Evolutionary conservation across 1,140 invertebrate species (phyloP), one percentile per base, ranked within the genome.

Genomic region (Heliconius congener): DNA sequence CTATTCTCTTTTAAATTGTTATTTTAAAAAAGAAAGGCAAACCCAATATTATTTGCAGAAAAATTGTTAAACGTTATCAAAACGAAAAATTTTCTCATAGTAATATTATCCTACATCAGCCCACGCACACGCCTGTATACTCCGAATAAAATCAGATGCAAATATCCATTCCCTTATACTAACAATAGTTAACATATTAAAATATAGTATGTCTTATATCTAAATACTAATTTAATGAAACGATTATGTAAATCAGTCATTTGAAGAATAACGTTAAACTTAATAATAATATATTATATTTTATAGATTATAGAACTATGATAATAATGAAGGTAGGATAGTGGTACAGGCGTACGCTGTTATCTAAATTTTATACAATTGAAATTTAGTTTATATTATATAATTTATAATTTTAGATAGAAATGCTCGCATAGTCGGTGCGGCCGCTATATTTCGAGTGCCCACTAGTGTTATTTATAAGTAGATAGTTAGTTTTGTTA

Each of bases 171-270:
- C 74, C 74, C 74, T 76, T 76, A 76, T 50, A 19, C 60, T 76
- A 76, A 50, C 60, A 76, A 76, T 87, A 83, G 83, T 83, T 85
- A 88, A 86, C 85, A 87, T 87, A 88, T 87, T 87, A 85, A 88
- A 88, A 90, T 89, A 89, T 88, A 82, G 78, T 79, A 85, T 81
- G 81, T 83, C 84, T 85, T 89, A 88, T 78, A 78, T 42, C 86
- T 91, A 88, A 85, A 80, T 39, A 83, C 79, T 89, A 91, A 84
- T 86, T 1, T 82, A 88, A 88, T 85, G 84, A 90, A 91, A 90
- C 84, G 87, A 91, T 89, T 90, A 88, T 91, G 88, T 91, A 91
- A 92, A 92, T 92, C 91, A 92, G 91, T 92, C 91, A 84, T 91
- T 92, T 88, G 89, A 90, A 90, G 85, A 88, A 89, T 87, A 89